A percentile compares a stretch with the other conserved stretches of the same genome.
phyloP scores from a whole-genome alignment of 2,797 vertebrate species.

The Mycteria americana region DNA sequence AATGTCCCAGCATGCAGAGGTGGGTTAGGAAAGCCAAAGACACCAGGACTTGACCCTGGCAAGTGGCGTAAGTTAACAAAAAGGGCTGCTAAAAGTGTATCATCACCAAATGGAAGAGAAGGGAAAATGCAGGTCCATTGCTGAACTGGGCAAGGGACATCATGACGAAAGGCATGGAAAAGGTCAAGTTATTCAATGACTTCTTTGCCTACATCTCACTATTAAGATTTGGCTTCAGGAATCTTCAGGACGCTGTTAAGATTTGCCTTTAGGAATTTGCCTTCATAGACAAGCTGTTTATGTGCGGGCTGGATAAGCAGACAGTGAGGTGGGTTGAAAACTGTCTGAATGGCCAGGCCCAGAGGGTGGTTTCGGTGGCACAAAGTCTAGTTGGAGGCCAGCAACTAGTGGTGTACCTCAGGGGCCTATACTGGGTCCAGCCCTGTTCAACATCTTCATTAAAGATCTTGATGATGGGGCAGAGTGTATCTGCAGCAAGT shows the following conservation, averaged over 20 bases:
- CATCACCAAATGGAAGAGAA: neutral
- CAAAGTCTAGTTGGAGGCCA: neutral
- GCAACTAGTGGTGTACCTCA: neutral
- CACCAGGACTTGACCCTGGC: neutral
- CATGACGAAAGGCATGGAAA: neutral
- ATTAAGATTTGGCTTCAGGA: neutral
- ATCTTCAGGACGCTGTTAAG: neutral
- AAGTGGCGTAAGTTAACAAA: neutral
- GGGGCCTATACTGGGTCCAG: neutral
- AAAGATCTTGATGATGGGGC: neutral
- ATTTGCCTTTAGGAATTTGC: neutral
- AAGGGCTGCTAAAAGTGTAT: neutral
- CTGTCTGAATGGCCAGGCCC: neutral
- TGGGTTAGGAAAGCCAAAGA: neutral
- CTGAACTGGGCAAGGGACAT: neutral
- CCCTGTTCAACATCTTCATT: neutral
- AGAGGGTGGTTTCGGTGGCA: neutral
- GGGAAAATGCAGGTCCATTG: neutral
- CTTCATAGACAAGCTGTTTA: neutral
- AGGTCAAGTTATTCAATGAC: neutral
- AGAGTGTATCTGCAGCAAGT: neutral
- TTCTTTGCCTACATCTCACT: neutral
- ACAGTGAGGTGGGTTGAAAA: neutral
- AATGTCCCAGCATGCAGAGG: no score
- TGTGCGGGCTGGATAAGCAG: neutral